Base-by-base conservation (phyloP, 2,113 vertebrate genomes). In the Dasypus novemcinctus region DNA sequence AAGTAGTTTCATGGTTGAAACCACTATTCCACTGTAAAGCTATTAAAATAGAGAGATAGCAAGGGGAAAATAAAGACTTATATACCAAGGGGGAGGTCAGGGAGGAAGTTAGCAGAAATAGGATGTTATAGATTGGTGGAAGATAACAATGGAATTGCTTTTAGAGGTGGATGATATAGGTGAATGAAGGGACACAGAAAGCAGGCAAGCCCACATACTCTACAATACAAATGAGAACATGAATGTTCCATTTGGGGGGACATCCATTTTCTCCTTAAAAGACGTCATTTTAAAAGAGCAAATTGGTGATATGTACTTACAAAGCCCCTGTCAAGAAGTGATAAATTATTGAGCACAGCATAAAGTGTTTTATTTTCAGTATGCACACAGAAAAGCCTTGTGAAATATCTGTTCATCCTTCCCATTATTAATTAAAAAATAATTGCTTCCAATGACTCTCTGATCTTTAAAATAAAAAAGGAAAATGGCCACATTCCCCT, bases 241-340 rank as follows among this genome's bases (percentile, higher is more conserved):
- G 69, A 21, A 64, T 2, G 66, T 52, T 87, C 43, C 87, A 61
- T 71, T 84, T 79, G 61, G 57, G 97, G 61, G 68, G 52, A 78
- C 21, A 27, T 81, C 95, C 86, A 93, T 96, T 93, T 94, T 96
- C 87, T 95, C 69, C 52, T 41, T 23, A 79, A 92, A 95, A 96
- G 15, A 95, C 93, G 75, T 93, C 84, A 95, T 92, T 97, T 95
- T 66, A 94, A 93, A 97, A 95, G 90, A 97, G 63, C 68, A 96
- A 96, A 91, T 41, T 95, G 95, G 90, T 95, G 96, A 97, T 97
- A 93, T 98, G 79, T 98, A 94, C 96, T 97, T 95, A 80, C 4
- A 95, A 96, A 96, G 89, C 91, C 81, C 93, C 94, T 96, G 97
- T 97, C 97, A 97, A 86, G 91, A 97, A 97, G 95, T 94, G 90